These are phyloP conservation scores for Micrasema longulum DNA, from an alignment of 1,140 invertebrate species.

Conservation along the genomic window DNA sequence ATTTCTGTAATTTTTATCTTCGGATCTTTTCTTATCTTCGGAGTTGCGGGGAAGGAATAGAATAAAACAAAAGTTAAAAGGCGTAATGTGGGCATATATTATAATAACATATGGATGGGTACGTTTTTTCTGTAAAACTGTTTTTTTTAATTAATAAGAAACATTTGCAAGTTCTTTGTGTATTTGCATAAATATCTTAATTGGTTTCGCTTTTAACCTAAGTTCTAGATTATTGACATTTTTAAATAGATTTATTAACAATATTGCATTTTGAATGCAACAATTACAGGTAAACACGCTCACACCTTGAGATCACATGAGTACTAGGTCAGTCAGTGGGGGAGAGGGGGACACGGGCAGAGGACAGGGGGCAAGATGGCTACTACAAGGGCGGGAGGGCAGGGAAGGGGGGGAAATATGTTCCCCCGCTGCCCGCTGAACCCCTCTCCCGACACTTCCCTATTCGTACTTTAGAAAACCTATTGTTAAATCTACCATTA, in stretches of 20 bases:
- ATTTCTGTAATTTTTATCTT: too few relatives aligned
- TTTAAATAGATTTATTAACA: constrained; percentile 50
- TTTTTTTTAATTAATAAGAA: constrained; percentile 52
- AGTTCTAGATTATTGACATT: constrained; percentile 53
- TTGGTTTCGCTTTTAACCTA: constrained; percentile 49
- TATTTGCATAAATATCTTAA: constrained; percentile 55
- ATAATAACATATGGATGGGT: constrained; percentile 52
- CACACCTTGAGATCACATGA: constrained; percentile 56
- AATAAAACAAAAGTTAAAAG: constrained; percentile 51
- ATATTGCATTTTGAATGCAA: constrained; percentile 56
- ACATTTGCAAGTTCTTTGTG: constrained; percentile 41
- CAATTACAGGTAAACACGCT: constrained; percentile 54
- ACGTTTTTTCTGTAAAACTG: constrained; percentile 50
- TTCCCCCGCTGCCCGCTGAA: neutral
- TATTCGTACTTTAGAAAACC: constrained; percentile 52
- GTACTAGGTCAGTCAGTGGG: constrained; percentile 51
- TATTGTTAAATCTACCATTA: constrained; percentile 51
- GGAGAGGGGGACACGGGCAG: constrained; percentile 28
- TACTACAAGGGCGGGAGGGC: too few relatives aligned
- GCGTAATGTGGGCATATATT: constrained; percentile 53
- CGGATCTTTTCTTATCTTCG: too few relatives aligned
- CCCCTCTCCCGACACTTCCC: constrained; percentile 44
- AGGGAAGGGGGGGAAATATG: neutral
- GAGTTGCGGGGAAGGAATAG: neutral
- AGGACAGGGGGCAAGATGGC: too few relatives aligned